A percentile compares a stretch with the other conserved stretches of the same genome.
These are phyloP conservation scores for Papio anubis DNA, from an alignment of 2,113 vertebrate species.

Conservation along the genomic window DNA sequence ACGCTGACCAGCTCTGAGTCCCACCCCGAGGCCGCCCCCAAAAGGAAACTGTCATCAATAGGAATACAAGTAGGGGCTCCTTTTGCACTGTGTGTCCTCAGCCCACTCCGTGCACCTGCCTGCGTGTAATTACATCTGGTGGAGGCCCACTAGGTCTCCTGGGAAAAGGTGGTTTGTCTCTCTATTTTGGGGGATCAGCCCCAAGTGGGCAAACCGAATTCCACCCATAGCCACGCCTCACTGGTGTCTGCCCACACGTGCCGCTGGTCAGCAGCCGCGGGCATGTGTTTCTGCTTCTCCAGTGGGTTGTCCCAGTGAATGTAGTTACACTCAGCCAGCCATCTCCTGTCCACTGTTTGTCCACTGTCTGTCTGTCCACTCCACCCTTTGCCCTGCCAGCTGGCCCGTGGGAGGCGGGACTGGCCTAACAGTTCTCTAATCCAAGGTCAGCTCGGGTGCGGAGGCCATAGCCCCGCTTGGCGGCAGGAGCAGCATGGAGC, in stretches of 20 bases:
- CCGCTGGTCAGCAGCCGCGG: background rate
- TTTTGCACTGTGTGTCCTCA: conserved; percentile 71
- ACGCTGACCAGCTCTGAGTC: conserved; percentile 89
- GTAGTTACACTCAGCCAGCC: conserved; percentile 80
- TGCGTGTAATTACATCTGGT: conserved; percentile 77
- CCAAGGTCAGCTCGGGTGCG: conserved; percentile 69
- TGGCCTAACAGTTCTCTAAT: conserved; percentile 77
- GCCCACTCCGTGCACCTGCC: conserved; percentile 71
- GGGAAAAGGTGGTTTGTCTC: conserved; percentile 38
- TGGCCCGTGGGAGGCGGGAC: conserved; percentile 54
- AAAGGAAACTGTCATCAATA: conserved; percentile 98
- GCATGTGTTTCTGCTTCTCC: background rate
- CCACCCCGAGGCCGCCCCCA: conserved; percentile 88
- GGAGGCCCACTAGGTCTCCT: conserved; percentile 65
- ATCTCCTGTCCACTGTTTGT: conserved; percentile 76
- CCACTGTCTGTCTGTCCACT: conserved; percentile 73
- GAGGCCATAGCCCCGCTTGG: conserved; percentile 61
- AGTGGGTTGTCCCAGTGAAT: conserved; percentile 65
- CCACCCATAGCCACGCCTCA: background rate
- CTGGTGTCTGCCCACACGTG: accelerated
- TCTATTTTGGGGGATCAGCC: conserved; percentile 6
- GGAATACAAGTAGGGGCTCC: conserved; percentile 95
- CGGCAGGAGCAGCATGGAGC: conserved; percentile 58
- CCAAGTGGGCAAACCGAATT: conserved; percentile 52
- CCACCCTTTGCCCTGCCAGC: conserved; percentile 68